Percentiles rank a stretch among this genome's conserved stretches.
phyloP scores from a whole-genome alignment of 2,888 invertebrate genomes.

The Caenorhabditis sp. region DNA sequence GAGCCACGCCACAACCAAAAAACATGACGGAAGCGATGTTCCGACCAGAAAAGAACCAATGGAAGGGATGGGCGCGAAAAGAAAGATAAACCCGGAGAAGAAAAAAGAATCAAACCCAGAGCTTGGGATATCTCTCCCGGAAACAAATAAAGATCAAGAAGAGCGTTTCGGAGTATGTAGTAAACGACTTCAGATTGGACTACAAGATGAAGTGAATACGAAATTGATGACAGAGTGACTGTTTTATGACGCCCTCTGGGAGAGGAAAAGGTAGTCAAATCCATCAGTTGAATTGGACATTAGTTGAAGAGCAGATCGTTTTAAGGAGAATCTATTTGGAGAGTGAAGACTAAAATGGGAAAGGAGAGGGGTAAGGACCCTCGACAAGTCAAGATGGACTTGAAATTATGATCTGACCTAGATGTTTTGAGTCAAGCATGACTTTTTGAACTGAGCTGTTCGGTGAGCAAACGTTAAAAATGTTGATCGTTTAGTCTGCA shows the following conservation, averaged over 20 bases:
- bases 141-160: conserved; percentile 65
- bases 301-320: background rate
- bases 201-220: conserved; percentile 21
- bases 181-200: conserved; percentile 48
- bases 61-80: conserved; percentile 26
- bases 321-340: background rate
- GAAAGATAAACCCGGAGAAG: conserved; percentile 23
- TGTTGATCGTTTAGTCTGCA: too few relatives aligned
- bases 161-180: conserved; percentile 30
- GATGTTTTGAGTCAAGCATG: too few relatives aligned
- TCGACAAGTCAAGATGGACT: background rate
- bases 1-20: conserved; percentile 19
- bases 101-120: conserved; percentile 25
- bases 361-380: conserved; percentile 3
- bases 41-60: background rate
- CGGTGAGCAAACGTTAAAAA: background rate
- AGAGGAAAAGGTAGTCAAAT: conserved; percentile 30
- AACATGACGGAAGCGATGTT: conserved; percentile 2
- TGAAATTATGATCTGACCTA: background rate
- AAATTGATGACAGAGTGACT: conserved; percentile 28
- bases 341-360: background rate
- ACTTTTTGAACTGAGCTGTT: background rate
- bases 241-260: conserved; percentile 51
- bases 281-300: conserved; percentile 45
- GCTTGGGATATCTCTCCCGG: conserved; percentile 49